Evolutionary conservation across 2,888 invertebrate species (phyloP), one percentile per base, ranked within the genome.

Genomic region (Plagiodera versicolora): DNA sequence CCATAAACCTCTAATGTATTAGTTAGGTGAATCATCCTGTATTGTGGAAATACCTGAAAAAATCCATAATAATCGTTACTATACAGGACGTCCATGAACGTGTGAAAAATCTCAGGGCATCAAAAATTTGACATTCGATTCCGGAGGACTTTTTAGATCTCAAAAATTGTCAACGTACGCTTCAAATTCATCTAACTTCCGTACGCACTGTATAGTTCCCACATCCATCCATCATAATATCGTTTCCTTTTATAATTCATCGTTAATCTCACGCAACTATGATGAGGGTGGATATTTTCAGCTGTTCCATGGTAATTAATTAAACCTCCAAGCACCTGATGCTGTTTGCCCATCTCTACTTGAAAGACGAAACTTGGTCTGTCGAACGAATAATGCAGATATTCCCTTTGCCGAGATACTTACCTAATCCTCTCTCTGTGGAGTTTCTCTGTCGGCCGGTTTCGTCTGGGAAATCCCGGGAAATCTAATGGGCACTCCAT

Each of bases 281-380:
- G n/a, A n/a, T n/a, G 48, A 57, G 61, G 61, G 53, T 53, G 61
- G 61, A 57, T 57, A 53, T 49, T 57, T 53, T 61, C 61, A 57
- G 61, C 61, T 61, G 61, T 50, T 56, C 32, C 52, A 28, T 56
- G 57, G 49, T 61, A 57, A 61, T 61, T 61, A 61, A 61, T 61
- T 57, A 54, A 57, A 61, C 48, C 57, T 61, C 54, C 53, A 53
- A 56, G 61, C 61, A 61, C 57, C 61, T 61, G 61, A 61, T 61
- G 47, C 61, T 11, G n/a, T n/a, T n/a, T n/a, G n/a, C n/a, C n/a
- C n/a, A n/a, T n/a, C n/a, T n/a, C n/a, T n/a, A n/a, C n/a, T n/a
- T n/a, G n/a, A n/a, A n/a, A n/a, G n/a, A n/a, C n/a, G n/a, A n/a
- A 24, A 3, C 32, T 32, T 11, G 8, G 10, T 2, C 6, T 32